Evolutionary conservation across 2,113 vertebrate species (phyloP).

Genomic region (Riparia riparia): DNA sequence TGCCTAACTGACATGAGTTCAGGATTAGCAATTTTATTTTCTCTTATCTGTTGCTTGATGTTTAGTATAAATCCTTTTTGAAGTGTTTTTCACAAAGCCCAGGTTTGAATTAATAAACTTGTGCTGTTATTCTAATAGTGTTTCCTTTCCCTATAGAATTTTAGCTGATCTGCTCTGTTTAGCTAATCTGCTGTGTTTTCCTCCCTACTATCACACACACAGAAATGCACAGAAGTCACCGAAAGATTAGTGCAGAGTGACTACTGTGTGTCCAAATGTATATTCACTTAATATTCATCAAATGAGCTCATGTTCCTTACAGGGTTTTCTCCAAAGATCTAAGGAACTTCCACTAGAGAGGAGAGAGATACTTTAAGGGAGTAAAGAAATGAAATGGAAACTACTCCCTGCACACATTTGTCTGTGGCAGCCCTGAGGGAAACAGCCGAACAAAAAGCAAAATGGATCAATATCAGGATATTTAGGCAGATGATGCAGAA

Average conservation of each 20-base stretch:
- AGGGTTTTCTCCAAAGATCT: background rate
- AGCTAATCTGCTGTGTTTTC: background rate
- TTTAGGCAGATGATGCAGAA: background rate
- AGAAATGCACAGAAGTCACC: background rate
- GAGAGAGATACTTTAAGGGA: background rate
- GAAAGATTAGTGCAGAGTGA: background rate
- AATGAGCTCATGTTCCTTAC: background rate
- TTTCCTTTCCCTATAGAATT: background rate
- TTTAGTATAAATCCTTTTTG: background rate
- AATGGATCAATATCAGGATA: background rate
- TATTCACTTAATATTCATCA: background rate
- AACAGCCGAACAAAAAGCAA: background rate
- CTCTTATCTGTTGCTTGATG: background rate
- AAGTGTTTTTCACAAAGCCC: background rate
- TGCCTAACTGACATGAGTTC: background rate
- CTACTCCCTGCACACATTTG: background rate
- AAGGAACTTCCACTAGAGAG: background rate
- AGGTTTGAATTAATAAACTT: background rate
- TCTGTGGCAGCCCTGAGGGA: background rate
- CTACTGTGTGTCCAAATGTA: background rate
- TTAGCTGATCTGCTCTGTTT: background rate
- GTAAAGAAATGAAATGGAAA: background rate
- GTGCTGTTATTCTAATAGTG: background rate
- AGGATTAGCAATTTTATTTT: background rate
- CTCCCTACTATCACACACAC: background rate